Conservation (phyloP, 2,888 invertebrate genomes). For the Lagria hirta region DNA sequence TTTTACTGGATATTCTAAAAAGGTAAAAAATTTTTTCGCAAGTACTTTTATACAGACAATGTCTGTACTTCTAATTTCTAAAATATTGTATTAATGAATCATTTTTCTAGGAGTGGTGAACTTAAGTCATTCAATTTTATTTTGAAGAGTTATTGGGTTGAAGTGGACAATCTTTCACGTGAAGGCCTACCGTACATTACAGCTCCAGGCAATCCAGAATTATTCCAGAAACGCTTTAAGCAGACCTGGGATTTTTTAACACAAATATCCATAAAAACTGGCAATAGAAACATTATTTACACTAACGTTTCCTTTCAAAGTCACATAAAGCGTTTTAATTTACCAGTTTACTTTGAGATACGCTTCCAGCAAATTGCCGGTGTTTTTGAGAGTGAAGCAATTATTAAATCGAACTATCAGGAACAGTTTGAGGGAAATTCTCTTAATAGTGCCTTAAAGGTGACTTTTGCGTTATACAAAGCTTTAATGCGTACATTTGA, state of each 20-base stretch:
- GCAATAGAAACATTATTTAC: slow-evolving; percentile 62
- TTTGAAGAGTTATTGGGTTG: slow-evolving; percentile 84
- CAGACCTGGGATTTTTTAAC: slow-evolving; percentile 75
- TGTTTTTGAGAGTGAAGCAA: slow-evolving; percentile 57
- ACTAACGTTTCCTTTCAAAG: slow-evolving; percentile 73
- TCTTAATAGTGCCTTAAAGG: slow-evolving; percentile 56
- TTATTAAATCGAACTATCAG: slow-evolving; percentile 37
- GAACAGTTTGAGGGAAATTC: slow-evolving; percentile 42
- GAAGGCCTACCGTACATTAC: slow-evolving; percentile 82
- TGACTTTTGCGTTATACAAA: slow-evolving; percentile 58
- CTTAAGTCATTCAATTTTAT: slow-evolving; percentile 73
- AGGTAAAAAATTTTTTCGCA: too few relatives aligned
- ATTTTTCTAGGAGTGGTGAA: slow-evolving; percentile 37
- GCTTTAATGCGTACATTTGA: slow-evolving; percentile 66
- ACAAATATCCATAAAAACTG: slow-evolving; percentile 68
- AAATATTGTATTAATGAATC: not conserved
- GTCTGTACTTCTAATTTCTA: not conserved
- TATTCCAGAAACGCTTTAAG: slow-evolving; percentile 80
- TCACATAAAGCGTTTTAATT: slow-evolving; percentile 80
- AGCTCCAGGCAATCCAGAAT: slow-evolving; percentile 88
- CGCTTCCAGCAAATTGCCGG: slow-evolving; percentile 92
- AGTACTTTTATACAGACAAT: too few relatives aligned
- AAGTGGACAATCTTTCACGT: slow-evolving; percentile 79
- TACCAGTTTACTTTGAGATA: slow-evolving; percentile 96
- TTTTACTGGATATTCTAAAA: slow-evolving; percentile 49